These are phyloP conservation scores for Lampris incognitus DNA, from an alignment of 2,113 vertebrate species.

Conservation along the genomic window DNA sequence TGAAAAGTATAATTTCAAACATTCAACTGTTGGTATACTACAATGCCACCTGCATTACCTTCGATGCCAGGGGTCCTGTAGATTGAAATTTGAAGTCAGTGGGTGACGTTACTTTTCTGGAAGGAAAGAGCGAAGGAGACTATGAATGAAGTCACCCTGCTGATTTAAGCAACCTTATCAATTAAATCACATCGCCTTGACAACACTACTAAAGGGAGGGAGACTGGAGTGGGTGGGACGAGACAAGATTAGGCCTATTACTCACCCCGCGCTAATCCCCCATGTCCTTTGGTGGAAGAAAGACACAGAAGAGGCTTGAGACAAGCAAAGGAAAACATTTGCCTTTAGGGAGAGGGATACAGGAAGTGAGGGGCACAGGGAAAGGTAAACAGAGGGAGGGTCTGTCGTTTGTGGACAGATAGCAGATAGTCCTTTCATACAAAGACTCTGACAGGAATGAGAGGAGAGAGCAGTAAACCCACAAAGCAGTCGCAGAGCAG, in stretches of 20 bases:
- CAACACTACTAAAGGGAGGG: conserved; percentile 18
- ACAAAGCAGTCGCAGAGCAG: too few species aligned
- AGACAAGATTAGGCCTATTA: conserved; percentile 9
- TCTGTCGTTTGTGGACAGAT: conserved; percentile 40
- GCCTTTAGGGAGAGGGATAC: conserved; percentile 36
- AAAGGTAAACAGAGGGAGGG: conserved; percentile 21
- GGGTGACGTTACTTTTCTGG: background rate
- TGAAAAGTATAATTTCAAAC: too few species aligned
- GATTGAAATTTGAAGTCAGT: background rate
- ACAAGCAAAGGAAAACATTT: conserved; percentile 10
- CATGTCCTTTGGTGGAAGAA: background rate
- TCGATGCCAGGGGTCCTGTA: background rate
- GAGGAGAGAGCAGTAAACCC: too few species aligned
- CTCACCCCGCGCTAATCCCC: background rate
- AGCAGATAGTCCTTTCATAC: conserved; percentile 39
- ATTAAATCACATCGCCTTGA: background rate
- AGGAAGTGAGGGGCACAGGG: background rate
- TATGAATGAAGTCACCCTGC: conserved; percentile 8
- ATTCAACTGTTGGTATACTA: background rate
- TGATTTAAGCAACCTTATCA: conserved; percentile 8
- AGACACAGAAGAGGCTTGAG: background rate
- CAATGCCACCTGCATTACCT: background rate
- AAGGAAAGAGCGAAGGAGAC: background rate
- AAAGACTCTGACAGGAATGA: background rate
- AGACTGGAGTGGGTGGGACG: background rate